These are phyloP conservation scores for Chamaetylas fuelleborni DNA, from an alignment of 2,113 vertebrate genomes.

Conservation along the genomic window DNA sequence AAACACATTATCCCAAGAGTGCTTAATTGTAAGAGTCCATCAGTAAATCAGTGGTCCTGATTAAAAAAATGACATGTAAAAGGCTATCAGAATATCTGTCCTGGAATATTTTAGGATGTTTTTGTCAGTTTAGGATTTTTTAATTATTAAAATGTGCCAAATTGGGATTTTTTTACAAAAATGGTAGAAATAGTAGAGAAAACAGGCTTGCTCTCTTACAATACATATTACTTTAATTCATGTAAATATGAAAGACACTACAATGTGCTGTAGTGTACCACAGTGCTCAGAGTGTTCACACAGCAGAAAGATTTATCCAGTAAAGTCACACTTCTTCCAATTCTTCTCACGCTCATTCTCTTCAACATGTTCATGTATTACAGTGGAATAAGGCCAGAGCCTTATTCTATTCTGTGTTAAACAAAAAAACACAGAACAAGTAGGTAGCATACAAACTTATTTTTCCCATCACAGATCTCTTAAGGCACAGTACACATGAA, in stretches of 20 bases:
- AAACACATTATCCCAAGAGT: background rate
- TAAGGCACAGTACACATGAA: fast-evolving
- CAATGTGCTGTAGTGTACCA: background rate
- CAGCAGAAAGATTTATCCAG: background rate
- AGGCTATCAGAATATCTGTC: background rate
- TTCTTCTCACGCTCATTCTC: background rate
- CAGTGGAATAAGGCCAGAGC: background rate
- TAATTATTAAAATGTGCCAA: background rate
- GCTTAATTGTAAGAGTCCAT: background rate
- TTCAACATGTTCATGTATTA: background rate
- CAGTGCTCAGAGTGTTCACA: background rate
- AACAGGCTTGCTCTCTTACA: background rate
- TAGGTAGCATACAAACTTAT: background rate
- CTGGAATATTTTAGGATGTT: background rate
- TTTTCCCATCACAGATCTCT: background rate
- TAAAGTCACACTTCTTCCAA: background rate
- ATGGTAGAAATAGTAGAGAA: background rate
- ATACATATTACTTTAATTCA: background rate
- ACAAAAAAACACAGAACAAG: background rate
- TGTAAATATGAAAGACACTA: background rate
- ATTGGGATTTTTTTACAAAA: background rate
- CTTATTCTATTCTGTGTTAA: background rate
- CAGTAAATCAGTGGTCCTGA: background rate
- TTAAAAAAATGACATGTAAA: background rate
- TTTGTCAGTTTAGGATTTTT: background rate